Base-by-base conservation (phyloP, 2,113 vertebrate genomes). In the Cebidichthys violaceus region DNA sequence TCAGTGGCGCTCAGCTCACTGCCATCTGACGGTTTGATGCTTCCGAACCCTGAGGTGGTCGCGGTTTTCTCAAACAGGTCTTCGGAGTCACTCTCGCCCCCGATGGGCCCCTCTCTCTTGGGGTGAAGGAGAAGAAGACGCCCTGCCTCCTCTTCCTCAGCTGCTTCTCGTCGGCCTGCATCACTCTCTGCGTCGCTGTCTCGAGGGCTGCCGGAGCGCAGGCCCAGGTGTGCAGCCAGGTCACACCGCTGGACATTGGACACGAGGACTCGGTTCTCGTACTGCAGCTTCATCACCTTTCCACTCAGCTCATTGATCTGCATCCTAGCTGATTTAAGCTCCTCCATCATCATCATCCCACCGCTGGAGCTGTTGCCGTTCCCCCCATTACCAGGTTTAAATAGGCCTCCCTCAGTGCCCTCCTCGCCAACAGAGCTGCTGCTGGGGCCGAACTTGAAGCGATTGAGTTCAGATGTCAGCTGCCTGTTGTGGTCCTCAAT, bases 401-500 rank as follows among this genome's bases (percentile, higher is more conserved):
- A 88, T 10, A 88, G 41, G 17, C 57, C 84, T n/a, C 29, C 90
- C 27, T 95, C 90, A 15, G 15, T 18, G 0, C 72, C 82, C 6
- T 93, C 93, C 55, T 92, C 96, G 0, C 92, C 96, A 0, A 91
- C 77, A 82, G 95, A 71, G 69, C 52, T 35, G 17, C 96, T 95
- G 55, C 55, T 27, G 0, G 96, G 96, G 0, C 97, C 97, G 0
- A 97, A 97, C 92, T 98, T 99, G 89, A 99, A 97, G 84, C 97
- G 97, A 89, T 97, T 99, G 70, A 99, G 95, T 86, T 99, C 98
- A 0, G 96, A 96, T 0, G 97, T 98, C 67, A 99, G 90, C 90
- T 98, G 96, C 81, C 96, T 95, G 91, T 99, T 99, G 93, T 98
- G 98, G 93, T 99, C 98, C 86, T 99, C 98, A 0, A 99, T 97